Evolutionary conservation across 2,797 vertebrate species (phyloP).

Genomic region (Nyctalus aviator): DNA sequence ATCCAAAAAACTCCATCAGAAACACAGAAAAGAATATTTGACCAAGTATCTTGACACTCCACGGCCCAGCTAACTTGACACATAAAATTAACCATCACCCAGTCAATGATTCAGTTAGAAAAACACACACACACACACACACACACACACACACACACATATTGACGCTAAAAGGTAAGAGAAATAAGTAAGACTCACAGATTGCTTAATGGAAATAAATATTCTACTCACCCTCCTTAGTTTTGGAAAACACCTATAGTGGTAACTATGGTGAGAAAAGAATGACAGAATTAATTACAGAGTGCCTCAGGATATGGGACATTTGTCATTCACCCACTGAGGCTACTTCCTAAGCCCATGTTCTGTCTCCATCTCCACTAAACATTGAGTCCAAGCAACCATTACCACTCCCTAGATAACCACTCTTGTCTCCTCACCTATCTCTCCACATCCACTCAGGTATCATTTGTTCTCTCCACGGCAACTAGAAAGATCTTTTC

Average conservation of each 20-base stretch:
- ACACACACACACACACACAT: background rate
- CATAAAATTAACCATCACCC: background rate
- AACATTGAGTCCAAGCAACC: background rate
- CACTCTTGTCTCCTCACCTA: background rate
- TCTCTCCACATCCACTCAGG: background rate
- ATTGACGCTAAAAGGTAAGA: background rate
- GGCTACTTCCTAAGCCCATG: background rate
- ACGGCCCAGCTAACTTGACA: background rate
- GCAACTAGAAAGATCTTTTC: background rate
- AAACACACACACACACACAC: background rate
- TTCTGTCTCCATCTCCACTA: background rate
- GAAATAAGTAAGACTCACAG: background rate
- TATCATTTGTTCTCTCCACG: background rate
- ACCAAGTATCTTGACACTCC: background rate
- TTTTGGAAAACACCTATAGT: background rate
- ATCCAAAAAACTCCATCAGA: background rate
- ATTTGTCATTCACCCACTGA: background rate
- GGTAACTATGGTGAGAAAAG: background rate
- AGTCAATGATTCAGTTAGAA: background rate
- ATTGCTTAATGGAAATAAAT: background rate
- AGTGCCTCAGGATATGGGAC: background rate
- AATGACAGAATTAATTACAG: background rate
- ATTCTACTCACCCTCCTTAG: background rate
- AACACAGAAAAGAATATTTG: background rate
- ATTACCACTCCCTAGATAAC: background rate